A percentile compares a stretch with the other conserved stretches of the same genome.
phyloP scores from a whole-genome alignment of 2,888 invertebrate genomes.

The Congeria kusceri region DNA sequence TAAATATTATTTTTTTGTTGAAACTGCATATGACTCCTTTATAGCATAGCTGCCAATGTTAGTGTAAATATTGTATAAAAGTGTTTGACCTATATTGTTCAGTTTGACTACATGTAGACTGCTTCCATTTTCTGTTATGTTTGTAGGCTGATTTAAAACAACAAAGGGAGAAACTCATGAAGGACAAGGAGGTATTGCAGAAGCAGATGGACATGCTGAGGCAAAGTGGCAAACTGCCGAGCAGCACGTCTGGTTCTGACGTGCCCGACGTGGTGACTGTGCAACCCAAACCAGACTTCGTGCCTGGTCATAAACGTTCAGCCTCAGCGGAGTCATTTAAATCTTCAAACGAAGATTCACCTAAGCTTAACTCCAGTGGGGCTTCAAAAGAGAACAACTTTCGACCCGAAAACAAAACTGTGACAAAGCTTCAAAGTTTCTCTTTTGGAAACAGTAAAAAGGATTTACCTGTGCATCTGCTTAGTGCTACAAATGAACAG shows the following conservation, averaged over 20 bases:
- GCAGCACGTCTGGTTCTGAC: conserved; percentile 48
- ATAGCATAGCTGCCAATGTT: too few relatives aligned
- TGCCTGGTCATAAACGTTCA: conserved; percentile 73
- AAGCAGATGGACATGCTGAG: conserved; percentile 87
- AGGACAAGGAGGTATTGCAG: conserved; percentile 93
- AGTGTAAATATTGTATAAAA: too few relatives aligned
- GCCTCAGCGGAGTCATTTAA: conserved; percentile 79
- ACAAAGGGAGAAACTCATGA: conserved; percentile 95
- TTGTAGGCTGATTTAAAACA: conserved; percentile 90
- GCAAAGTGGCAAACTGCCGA: conserved; percentile 64
- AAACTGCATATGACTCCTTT: too few relatives aligned
- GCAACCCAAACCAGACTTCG: conserved; percentile 49
- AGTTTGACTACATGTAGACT: neutral
- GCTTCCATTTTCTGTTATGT: neutral
- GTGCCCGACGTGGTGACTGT: conserved; percentile 28
- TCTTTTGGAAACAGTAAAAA: conserved; percentile 51
- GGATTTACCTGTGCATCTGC: conserved; percentile 89
- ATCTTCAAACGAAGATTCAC: conserved; percentile 49
- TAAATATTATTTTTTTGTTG: too few relatives aligned
- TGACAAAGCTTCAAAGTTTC: conserved; percentile 59
- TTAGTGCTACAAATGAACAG: conserved; percentile 92
- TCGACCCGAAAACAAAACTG: conserved; percentile 48
- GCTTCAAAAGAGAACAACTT: conserved; percentile 45
- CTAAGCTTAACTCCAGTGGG: conserved; percentile 15
- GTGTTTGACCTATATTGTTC: too few relatives aligned